These are phyloP conservation scores for Rhincodon typus DNA, from an alignment of 2,797 vertebrate genomes.

Conservation along the genomic window DNA sequence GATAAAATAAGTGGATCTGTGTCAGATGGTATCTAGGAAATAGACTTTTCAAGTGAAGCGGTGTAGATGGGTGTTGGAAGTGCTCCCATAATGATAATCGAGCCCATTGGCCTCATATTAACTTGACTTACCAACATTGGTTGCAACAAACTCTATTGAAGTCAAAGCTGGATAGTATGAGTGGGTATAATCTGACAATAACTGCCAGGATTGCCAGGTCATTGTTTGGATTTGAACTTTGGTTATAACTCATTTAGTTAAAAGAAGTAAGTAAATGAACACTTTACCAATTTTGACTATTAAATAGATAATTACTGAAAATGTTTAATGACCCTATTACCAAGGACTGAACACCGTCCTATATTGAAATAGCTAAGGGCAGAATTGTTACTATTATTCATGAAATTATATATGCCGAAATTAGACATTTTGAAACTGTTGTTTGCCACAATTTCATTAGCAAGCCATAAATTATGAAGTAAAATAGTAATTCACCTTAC, in stretches of 20 bases:
- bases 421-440: constrained; percentile 6
- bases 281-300: not conserved
- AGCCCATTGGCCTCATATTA: not conserved
- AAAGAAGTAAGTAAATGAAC: not conserved
- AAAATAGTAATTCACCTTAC: constrained; percentile 4
- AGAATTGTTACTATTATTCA: not conserved
- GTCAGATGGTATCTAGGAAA: not conserved
- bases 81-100: not conserved
- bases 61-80: not conserved
- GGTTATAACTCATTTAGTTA: not conserved
- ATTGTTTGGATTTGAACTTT: not conserved
- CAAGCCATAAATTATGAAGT: constrained; percentile 19
- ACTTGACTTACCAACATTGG: not conserved
- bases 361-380: not conserved
- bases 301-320: not conserved
- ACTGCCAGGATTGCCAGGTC: not conserved
- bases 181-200: not conserved
- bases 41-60: not conserved
- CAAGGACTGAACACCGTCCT: not conserved
- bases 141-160: not conserved
- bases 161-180: not conserved
- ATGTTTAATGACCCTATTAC: not conserved
- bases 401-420: not conserved
- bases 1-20: not conserved
- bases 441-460: constrained; percentile 1